These are phyloP conservation scores for Chelonoidis abingdonii DNA, from an alignment of 2,113 vertebrate genomes.

Conservation along the genomic window DNA sequence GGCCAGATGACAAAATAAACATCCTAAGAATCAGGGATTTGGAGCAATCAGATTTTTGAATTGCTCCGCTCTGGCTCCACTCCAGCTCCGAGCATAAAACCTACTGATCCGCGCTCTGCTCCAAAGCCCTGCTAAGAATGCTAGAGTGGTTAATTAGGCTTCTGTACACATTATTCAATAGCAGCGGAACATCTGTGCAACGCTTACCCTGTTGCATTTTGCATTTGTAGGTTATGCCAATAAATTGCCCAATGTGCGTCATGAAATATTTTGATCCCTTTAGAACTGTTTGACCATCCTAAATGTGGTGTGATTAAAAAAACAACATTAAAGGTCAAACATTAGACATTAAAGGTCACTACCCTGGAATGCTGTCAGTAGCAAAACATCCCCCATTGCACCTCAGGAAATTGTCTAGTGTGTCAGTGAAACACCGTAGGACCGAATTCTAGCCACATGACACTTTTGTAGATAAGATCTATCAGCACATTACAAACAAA, in stretches of 20 bases:
- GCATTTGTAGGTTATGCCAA: neutral
- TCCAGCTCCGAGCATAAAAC: no score
- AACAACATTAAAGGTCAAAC: neutral
- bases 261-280: neutral
- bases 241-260: neutral
- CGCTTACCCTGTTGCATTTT: neutral
- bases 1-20: neutral
- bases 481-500: neutral
- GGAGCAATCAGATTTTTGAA: no score
- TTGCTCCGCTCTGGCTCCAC: no score
- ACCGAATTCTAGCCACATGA: neutral
- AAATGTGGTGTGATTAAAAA: neutral
- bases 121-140: neutral
- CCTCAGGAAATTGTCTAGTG: accelerated
- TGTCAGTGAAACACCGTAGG: neutral
- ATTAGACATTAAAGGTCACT: accelerated
- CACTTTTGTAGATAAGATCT: neutral
- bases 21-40: neutral
- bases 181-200: neutral
- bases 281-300: neutral
- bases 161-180: neutral
- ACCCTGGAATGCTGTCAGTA: neutral
- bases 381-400: neutral
- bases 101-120: no score
- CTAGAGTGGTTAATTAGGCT: neutral